Conservation (phyloP, 2,797 vertebrate species). For the Percopsis omiscomaycus region DNA sequence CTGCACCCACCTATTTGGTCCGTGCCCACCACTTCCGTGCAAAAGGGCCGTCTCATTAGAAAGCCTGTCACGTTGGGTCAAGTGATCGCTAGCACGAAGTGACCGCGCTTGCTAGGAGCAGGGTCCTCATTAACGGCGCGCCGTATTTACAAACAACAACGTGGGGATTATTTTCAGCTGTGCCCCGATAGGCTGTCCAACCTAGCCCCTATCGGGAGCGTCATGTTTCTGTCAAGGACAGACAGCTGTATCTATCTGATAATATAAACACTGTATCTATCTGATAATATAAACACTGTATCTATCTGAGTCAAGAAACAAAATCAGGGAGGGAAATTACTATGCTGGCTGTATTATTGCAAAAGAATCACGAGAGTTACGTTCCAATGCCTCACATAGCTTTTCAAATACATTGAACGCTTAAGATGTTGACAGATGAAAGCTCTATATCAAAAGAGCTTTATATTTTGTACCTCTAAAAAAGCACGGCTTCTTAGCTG, state of each 20-base stretch:
- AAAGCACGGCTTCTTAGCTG: slow-evolving; percentile 1
- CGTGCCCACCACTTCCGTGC: slow-evolving; percentile 62
- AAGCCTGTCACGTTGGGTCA: slow-evolving; percentile 63
- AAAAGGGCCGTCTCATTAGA: slow-evolving; percentile 62
- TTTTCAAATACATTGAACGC: no score
- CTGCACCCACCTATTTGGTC: slow-evolving; percentile 63
- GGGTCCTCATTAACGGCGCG: slow-evolving; percentile 82
- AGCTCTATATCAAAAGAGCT: slow-evolving; percentile 10
- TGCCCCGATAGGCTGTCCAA: slow-evolving; percentile 32
- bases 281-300: no score
- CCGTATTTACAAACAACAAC: slow-evolving; percentile 87
- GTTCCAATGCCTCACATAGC: no score
- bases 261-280: no score
- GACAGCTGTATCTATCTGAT: no score
- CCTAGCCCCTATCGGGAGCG: slow-evolving; percentile 4
- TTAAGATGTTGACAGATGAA: background rate
- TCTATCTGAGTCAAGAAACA: no score
- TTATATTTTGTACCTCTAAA: slow-evolving; percentile 5
- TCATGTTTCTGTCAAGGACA: no score
- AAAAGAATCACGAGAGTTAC: no score
- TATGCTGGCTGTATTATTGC: no score
- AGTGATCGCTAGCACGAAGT: slow-evolving; percentile 72
- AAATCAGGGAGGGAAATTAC: no score
- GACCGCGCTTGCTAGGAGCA: slow-evolving; percentile 60
- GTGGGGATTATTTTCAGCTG: slow-evolving; percentile 67